Conservation (phyloP, 2,113 vertebrate genomes). For the Hoplias malabaricus region DNA sequence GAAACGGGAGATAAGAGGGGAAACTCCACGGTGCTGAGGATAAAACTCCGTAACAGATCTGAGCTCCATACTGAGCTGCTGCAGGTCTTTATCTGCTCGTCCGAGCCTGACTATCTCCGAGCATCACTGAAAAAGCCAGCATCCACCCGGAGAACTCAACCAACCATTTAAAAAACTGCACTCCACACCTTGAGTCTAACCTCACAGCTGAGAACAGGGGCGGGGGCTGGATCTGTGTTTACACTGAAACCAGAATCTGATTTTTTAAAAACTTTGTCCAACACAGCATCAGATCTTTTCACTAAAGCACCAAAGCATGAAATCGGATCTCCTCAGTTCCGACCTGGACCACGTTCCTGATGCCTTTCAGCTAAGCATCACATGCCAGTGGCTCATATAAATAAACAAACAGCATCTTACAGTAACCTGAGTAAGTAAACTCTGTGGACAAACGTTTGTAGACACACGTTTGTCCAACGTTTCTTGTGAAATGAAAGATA, state of each 20-base stretch:
- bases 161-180: not conserved
- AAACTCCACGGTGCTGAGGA: slow-evolving; percentile 12
- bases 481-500: too few relatives aligned
- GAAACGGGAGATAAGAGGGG: not conserved
- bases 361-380: not conserved
- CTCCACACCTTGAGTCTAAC: not conserved
- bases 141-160: slow-evolving; percentile 35
- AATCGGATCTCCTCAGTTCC: not conserved
- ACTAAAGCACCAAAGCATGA: not conserved
- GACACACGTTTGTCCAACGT: too few relatives aligned
- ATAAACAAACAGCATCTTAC: not conserved
- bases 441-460: too few relatives aligned
- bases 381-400: not conserved
- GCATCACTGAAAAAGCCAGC: slow-evolving; percentile 23
- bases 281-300: not conserved
- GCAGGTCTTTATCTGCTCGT: slow-evolving; percentile 29
- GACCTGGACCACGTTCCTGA: not conserved
- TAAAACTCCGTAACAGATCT: slow-evolving; percentile 25
- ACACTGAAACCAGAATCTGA: not conserved
- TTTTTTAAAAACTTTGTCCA: not conserved
- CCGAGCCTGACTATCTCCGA: slow-evolving; percentile 42
- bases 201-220: not conserved
- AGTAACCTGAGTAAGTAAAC: not conserved
- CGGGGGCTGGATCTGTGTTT: not conserved
- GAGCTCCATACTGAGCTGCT: slow-evolving; percentile 8